Evolutionary conservation across 1,140 invertebrate species (phyloP).

Genomic region (Procambarus virginalis): DNA sequence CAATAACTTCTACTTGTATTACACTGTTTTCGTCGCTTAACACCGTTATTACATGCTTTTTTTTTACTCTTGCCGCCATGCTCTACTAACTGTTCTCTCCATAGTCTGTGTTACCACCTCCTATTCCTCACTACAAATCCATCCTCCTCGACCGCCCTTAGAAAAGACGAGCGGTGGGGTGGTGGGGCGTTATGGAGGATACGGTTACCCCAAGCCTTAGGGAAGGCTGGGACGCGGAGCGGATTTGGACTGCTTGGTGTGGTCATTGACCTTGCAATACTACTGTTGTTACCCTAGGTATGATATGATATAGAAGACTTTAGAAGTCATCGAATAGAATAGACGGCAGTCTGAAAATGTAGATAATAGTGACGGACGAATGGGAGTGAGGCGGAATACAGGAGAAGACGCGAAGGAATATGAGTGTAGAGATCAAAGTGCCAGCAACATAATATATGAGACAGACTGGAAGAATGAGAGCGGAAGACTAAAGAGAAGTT

Average conservation of each 20-base stretch:
- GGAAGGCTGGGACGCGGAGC: not conserved
- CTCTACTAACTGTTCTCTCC: not conserved
- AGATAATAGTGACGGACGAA: not conserved
- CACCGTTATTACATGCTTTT: not conserved
- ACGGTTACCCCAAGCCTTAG: too few relatives aligned
- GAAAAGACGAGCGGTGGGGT: not conserved
- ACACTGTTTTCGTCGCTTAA: not conserved
- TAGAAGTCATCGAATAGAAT: not conserved
- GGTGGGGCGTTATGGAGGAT: not conserved
- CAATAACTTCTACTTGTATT: too few relatives aligned
- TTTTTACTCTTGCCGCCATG: not conserved
- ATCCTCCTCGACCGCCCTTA: not conserved
- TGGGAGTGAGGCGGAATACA: not conserved
- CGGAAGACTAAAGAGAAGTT: too few relatives aligned
- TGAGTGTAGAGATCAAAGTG: too few relatives aligned
- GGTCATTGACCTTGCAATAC: too few relatives aligned
- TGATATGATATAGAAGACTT: not conserved
- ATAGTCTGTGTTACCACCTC: not conserved
- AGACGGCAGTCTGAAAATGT: too few relatives aligned
- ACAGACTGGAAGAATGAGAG: too few relatives aligned
- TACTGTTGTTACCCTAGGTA: not conserved
- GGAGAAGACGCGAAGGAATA: too few relatives aligned
- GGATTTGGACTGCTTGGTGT: conserved; percentile 3
- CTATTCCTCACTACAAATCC: not conserved
- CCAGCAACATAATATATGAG: too few relatives aligned